These are phyloP conservation scores for Megaustenia siamemsis DNA, from an alignment of 2,888 invertebrate species.

Conservation along the genomic window DNA sequence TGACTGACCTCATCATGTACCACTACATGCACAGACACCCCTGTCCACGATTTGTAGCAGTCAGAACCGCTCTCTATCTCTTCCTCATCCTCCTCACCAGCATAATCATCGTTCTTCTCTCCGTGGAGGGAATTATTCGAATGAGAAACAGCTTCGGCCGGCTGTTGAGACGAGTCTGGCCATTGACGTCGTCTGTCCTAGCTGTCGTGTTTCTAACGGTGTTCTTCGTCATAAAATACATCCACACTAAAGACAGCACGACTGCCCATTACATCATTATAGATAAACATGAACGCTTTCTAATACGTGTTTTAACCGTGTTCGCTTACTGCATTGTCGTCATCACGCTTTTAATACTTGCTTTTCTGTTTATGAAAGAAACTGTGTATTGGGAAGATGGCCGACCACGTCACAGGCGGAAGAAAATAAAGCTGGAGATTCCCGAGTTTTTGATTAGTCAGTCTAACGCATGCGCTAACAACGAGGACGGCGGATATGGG, in stretches of 20 bases:
- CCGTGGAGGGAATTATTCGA: slow-evolving; percentile 49
- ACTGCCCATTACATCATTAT: slow-evolving; percentile 4
- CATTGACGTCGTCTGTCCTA: slow-evolving; percentile 37
- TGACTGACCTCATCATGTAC: slow-evolving; percentile 65
- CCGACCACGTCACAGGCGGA: slow-evolving; percentile 26
- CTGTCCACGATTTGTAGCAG: slow-evolving; percentile 61
- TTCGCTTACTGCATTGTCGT: slow-evolving; percentile 39
- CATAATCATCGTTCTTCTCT: slow-evolving; percentile 35
- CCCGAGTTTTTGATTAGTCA: slow-evolving; percentile 58
- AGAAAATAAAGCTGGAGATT: slow-evolving; percentile 35
- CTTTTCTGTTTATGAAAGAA: slow-evolving; percentile 12
- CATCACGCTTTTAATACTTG: slow-evolving; percentile 28
- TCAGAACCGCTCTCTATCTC: slow-evolving; percentile 66
- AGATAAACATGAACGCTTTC: not conserved
- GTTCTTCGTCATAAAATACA: slow-evolving; percentile 15
- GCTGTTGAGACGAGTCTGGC: slow-evolving; percentile 47
- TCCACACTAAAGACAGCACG: not conserved
- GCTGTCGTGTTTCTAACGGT: not conserved
- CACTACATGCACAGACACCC: slow-evolving; percentile 54
- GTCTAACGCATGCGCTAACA: slow-evolving; percentile 44
- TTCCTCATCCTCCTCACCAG: slow-evolving; percentile 56
- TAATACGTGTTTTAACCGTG: slow-evolving; percentile 2
- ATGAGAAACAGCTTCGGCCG: slow-evolving; percentile 44
- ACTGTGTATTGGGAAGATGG: slow-evolving; percentile 47
- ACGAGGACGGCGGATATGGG: slow-evolving; percentile 33